Percentiles rank a stretch among this genome's conserved stretches.
Evolutionary conservation across 2,113 vertebrate species (phyloP).

Genomic region (Ellobius talpinus): DNA sequence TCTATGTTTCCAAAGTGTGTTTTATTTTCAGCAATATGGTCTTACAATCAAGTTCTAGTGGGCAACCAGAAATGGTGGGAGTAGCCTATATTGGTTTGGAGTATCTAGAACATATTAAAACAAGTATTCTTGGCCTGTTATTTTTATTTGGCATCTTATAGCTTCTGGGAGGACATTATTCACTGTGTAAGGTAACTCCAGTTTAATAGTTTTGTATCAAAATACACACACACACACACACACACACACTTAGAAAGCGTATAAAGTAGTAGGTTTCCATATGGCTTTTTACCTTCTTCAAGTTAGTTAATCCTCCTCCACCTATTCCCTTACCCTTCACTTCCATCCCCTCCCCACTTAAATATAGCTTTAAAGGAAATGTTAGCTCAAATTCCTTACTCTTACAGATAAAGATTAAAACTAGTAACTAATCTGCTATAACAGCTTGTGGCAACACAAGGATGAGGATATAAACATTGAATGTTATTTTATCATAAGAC

Average conservation of each 20-base stretch:
- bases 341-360: not conserved
- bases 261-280: not conserved
- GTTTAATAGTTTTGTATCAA: not conserved
- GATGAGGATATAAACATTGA: not conserved
- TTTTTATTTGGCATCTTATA: not conserved
- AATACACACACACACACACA: too few species aligned
- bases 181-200: not conserved
- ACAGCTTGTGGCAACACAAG: constrained; percentile 33
- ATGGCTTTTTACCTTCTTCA: not conserved
- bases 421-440: constrained; percentile 19
- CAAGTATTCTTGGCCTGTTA: not conserved
- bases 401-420: constrained; percentile 55
- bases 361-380: constrained; percentile 10
- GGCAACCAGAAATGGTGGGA: not conserved
- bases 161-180: not conserved
- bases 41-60: not conserved
- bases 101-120: not conserved
- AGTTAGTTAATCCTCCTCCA: not conserved
- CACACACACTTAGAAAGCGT: not conserved
- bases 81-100: not conserved
- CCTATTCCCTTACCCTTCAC: not conserved
- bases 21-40: not conserved
- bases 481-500: not conserved
- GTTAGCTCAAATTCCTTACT: not conserved
- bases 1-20: not conserved